These are phyloP conservation scores for Hepsetus odoe DNA, from an alignment of 2,113 vertebrate genomes.

Conservation along the genomic window DNA sequence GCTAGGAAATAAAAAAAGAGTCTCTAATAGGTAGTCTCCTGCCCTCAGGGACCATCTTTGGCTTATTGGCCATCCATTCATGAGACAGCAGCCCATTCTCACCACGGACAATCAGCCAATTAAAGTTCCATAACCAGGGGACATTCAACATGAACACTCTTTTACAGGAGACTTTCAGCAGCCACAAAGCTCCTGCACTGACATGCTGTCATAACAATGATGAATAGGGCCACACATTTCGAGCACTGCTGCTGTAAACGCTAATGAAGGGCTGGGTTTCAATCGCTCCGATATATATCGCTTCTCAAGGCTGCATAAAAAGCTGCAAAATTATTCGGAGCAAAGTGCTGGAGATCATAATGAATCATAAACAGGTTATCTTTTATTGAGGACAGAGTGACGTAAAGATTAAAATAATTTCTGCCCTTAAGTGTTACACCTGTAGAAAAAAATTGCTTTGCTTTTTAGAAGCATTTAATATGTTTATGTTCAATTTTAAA, in stretches of 20 bases:
- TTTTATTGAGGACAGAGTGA: constrained; percentile 60
- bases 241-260: constrained; percentile 55
- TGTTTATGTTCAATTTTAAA: not conserved
- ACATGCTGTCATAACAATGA: constrained; percentile 76
- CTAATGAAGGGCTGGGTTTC: constrained; percentile 60
- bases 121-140: constrained; percentile 70
- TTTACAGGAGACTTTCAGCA: constrained; percentile 68
- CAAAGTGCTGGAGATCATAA: constrained; percentile 45
- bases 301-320: constrained; percentile 52
- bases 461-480: not conserved
- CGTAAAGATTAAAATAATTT: constrained; percentile 28
- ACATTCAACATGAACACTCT: constrained; percentile 61
- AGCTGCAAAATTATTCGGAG: constrained; percentile 57
- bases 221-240: constrained; percentile 67
- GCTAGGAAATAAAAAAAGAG: constrained; percentile 50
- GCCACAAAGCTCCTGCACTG: constrained; percentile 63
- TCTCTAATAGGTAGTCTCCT: constrained; percentile 67
- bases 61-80: constrained; percentile 77
- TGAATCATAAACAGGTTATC: constrained; percentile 49
- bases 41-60: constrained; percentile 62
- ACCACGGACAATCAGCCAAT: constrained; percentile 76
- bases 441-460: too few species aligned
- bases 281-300: constrained; percentile 46
- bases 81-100: constrained; percentile 67
- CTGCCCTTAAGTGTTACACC: too few species aligned